Conservation (phyloP, 2,113 vertebrate species). For the Sander lucioperca region DNA sequence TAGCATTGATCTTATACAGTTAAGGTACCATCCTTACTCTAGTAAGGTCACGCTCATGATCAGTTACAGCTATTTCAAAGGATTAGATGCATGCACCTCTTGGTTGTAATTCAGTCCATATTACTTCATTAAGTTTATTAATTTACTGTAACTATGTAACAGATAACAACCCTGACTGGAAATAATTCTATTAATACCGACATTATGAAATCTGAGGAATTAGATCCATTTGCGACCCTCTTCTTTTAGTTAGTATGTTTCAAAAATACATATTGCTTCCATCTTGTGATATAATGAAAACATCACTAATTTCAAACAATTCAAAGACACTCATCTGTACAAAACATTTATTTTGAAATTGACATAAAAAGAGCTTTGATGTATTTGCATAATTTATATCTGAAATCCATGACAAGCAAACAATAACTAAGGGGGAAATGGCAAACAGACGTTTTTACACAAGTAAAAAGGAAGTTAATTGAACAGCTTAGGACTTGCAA, state of each 20-base stretch:
- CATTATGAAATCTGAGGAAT: neutral
- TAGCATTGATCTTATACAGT: neutral
- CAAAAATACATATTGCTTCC: too few species aligned
- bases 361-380: slow-evolving; percentile 77
- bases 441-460: slow-evolving; percentile 36
- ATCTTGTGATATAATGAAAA: neutral
- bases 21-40: neutral
- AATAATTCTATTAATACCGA: neutral
- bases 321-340: slow-evolving; percentile 64
- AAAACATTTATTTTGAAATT: slow-evolving; percentile 85
- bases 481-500: slow-evolving; percentile 58
- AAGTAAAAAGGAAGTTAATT: slow-evolving; percentile 32
- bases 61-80: too few species aligned
- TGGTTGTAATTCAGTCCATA: neutral
- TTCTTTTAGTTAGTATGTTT: neutral
- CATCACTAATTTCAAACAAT: neutral
- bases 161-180: neutral
- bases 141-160: neutral
- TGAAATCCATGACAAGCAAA: slow-evolving; percentile 72
- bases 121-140: neutral
- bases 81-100: neutral
- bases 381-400: slow-evolving; percentile 75
- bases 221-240: neutral
- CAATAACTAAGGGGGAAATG: slow-evolving; percentile 64
- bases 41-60: neutral